phyloP scores from a whole-genome alignment of 2,888 invertebrate species.

The Pristionchus entomophagus region DNA sequence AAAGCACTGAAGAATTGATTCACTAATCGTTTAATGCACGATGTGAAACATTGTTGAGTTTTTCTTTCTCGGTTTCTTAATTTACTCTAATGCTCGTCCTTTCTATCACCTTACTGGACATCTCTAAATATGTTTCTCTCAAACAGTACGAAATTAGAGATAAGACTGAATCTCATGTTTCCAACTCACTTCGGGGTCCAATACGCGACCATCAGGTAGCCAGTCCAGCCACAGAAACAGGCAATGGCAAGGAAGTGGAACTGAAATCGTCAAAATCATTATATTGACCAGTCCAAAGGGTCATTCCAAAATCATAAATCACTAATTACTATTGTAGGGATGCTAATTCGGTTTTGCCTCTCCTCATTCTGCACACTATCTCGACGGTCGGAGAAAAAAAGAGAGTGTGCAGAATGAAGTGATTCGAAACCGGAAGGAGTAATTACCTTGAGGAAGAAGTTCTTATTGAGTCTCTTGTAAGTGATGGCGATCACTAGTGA shows the following conservation, averaged over 20 bases:
- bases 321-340: not conserved
- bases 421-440: too few species aligned
- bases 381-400: too few species aligned
- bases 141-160: too few species aligned
- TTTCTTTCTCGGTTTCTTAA: not conserved
- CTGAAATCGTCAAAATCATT: not conserved
- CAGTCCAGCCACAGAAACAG: not conserved
- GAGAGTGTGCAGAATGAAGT: too few species aligned
- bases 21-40: too few species aligned
- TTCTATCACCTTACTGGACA: too few species aligned
- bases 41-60: not conserved
- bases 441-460: not conserved
- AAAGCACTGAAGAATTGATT: too few species aligned
- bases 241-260: not conserved
- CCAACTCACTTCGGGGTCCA: not conserved
- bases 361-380: too few species aligned
- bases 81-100: not conserved
- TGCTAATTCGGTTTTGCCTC: too few species aligned
- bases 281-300: not conserved
- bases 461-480: not conserved
- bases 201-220: not conserved
- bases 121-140: too few species aligned
- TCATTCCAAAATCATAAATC: not conserved
- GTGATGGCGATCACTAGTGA: not conserved
- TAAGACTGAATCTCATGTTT: too few species aligned